Evolutionary conservation across 2,888 invertebrate genomes (phyloP), one percentile per base, ranked within the genome.

Genomic region (Lottia scabra): DNA sequence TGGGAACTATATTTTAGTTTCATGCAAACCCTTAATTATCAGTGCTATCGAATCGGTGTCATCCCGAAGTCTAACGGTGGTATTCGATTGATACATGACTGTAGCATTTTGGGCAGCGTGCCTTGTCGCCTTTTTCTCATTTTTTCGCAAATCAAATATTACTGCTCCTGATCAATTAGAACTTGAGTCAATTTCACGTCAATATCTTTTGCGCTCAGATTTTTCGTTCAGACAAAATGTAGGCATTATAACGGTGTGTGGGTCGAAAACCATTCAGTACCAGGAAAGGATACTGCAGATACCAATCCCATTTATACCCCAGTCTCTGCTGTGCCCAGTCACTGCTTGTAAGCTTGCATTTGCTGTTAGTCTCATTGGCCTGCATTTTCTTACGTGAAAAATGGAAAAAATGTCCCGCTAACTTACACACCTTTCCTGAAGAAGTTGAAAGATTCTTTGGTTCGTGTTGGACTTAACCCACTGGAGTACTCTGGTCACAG

Each of bases 231-330:
- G n/a, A n/a, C n/a, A n/a, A n/a, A n/a, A n/a, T n/a, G 73, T 30
- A 65, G 67, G 45, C 26, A 63, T 48, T n/a, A n/a, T n/a, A n/a
- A n/a, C n/a, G n/a, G n/a, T n/a, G n/a, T n/a, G n/a, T n/a, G n/a
- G n/a, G n/a, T n/a, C n/a, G n/a, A n/a, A n/a, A 73, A 70, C 64
- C 72, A 72, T 19, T 15, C 15, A n/a, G 73, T 73, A 23, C 66
- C 73, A 38, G 72, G 72, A 27, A 38, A 56, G 15, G 10, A 8
- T 15, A 15, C 12, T 13, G 19, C n/a, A 56, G 48, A 56, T 56
- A 56, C 48, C 19, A 13, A 56, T 56, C n/a, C 48, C 48, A 1
- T 56, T 16, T 8, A 56, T 15, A 19, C 48, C 15, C 8, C n/a
- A 56, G n/a, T 56, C 19, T 19, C 48, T n/a, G n/a, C 48, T 19